Conservation (phyloP, 2,113 vertebrate species). For the Brachyhypopomus occidentalis region DNA sequence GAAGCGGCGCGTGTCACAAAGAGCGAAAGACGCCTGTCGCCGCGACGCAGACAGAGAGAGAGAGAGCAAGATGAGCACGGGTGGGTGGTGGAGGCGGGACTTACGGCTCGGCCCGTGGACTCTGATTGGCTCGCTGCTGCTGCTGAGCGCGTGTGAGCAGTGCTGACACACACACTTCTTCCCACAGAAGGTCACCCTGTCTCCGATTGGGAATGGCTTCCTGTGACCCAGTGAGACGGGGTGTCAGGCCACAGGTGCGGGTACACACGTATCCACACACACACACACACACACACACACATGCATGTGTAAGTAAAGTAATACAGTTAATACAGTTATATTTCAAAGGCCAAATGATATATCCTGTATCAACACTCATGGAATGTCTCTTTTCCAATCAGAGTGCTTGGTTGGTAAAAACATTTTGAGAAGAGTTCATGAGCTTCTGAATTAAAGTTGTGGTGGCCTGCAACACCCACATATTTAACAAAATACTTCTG, state of each 20-base stretch:
- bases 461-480: no score
- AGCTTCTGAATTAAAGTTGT: no score
- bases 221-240: constrained; percentile 65
- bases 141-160: constrained; percentile 85
- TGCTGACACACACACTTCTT: constrained; percentile 98
- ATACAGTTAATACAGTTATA: no score
- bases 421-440: no score
- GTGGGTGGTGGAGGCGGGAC: constrained; percentile 45
- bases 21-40: not conserved
- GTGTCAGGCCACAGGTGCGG: not conserved
- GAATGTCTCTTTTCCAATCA: no score
- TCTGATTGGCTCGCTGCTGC: constrained; percentile 89
- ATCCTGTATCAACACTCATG: no score
- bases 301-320: no score
- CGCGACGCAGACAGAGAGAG: not conserved
- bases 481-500: no score
- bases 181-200: constrained; percentile 96
- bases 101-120: constrained; percentile 95
- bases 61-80: not conserved
- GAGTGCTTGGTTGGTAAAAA: no score
- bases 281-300: not conserved
- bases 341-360: no score
- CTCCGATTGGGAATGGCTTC: constrained; percentile 94
- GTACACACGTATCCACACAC: not conserved
- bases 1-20: not conserved